phyloP scores from a whole-genome alignment of 2,888 invertebrate genomes.

The Tetragonula carbonaria region DNA sequence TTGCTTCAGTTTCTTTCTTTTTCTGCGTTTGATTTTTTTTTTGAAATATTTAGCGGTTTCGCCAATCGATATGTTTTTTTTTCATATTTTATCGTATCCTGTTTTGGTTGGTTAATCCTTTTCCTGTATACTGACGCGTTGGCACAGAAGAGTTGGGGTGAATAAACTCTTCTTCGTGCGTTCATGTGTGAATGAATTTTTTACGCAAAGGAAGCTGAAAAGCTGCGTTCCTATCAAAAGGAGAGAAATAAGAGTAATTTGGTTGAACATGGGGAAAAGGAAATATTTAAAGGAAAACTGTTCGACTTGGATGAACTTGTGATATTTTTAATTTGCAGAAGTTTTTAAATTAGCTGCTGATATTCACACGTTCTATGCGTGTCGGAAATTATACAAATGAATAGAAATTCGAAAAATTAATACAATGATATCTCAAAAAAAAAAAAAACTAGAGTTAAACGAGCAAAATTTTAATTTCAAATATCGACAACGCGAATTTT shows the following conservation, averaged over 20 bases:
- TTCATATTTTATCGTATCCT: background rate
- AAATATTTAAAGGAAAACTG: background rate
- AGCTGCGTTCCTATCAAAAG: background rate
- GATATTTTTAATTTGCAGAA: background rate
- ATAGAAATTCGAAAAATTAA: background rate
- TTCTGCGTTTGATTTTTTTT: background rate
- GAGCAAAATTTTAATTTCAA: constrained; percentile 21
- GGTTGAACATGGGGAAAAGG: background rate
- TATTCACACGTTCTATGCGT: background rate
- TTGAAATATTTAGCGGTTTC: background rate
- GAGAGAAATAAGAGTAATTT: background rate
- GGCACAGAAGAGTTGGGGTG: background rate
- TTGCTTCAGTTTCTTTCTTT: background rate
- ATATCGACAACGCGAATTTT: constrained; percentile 16
- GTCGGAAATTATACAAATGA: background rate
- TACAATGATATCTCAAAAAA: background rate
- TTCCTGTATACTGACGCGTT: background rate
- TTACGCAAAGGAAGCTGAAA: background rate
- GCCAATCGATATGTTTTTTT: background rate
- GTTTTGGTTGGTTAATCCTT: background rate
- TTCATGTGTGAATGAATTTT: background rate
- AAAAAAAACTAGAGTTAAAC: too few relatives aligned
- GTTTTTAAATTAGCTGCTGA: background rate
- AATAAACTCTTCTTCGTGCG: background rate
- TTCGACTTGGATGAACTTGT: background rate